These are phyloP conservation scores for Apis dorsata DNA, from an alignment of 1,140 invertebrate species.

Conservation along the genomic window DNA sequence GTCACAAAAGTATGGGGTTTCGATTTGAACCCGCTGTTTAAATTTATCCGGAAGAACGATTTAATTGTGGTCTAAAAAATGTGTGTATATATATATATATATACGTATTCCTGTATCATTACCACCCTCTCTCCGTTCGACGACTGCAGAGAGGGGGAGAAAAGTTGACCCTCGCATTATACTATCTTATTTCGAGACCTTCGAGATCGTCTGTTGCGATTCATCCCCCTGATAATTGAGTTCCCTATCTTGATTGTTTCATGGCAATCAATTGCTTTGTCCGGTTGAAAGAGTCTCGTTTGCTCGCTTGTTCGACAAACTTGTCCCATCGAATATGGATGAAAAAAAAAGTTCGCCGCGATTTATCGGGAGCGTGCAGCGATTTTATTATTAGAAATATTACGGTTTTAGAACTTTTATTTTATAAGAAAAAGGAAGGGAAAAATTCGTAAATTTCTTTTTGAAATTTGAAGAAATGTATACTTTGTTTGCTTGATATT, in stretches of 20 bases:
- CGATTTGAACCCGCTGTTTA: neutral
- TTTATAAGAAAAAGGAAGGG: too few relatives aligned
- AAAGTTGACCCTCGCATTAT: slow-evolving; percentile 65
- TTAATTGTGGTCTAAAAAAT: slow-evolving; percentile 32
- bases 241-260: slow-evolving; percentile 56
- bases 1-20: slow-evolving; percentile 9
- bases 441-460: too few relatives aligned
- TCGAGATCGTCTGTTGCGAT: slow-evolving; percentile 59
- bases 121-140: neutral
- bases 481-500: too few relatives aligned
- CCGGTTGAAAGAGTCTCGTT: slow-evolving; percentile 16
- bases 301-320: slow-evolving; percentile 30
- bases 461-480: too few relatives aligned
- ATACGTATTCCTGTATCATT: slow-evolving; percentile 18
- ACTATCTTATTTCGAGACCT: slow-evolving; percentile 71
- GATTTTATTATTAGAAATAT: too few relatives aligned
- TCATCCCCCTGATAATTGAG: slow-evolving; percentile 66
- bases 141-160: slow-evolving; percentile 6
- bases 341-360: too few relatives aligned
- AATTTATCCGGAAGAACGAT: slow-evolving; percentile 4
- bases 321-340: neutral
- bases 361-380: too few relatives aligned
- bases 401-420: too few relatives aligned
- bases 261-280: slow-evolving; percentile 55
- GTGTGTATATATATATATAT: neutral